phyloP scores from a whole-genome alignment of 2,888 invertebrate genomes.

The Dyspetes luteomarginatus region DNA sequence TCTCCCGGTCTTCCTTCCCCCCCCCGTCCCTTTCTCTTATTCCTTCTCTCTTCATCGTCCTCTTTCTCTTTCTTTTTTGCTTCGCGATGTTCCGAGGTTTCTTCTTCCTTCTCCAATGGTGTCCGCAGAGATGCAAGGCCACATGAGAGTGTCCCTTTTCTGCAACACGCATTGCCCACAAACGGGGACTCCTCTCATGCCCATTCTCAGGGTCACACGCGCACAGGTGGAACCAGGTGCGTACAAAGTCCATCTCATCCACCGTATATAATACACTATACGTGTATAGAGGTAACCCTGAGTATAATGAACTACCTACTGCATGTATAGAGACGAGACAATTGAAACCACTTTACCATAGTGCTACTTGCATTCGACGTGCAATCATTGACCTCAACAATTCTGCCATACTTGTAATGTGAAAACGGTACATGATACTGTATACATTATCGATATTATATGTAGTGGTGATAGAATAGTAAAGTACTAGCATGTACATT shows the following conservation, averaged over 20 bases:
- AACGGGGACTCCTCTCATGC: conserved; percentile 34
- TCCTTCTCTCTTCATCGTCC: no score
- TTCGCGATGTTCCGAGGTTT: no score
- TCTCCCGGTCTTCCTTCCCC: conserved; percentile 28
- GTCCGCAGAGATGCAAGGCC: conserved; percentile 61
- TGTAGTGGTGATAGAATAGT: background rate
- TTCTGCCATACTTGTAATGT: background rate
- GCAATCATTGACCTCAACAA: background rate
- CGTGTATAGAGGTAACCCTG: conserved; percentile 24
- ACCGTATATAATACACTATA: conserved; percentile 45
- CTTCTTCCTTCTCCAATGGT: conserved; percentile 42
- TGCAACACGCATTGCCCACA: conserved; percentile 39
- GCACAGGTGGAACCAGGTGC: conserved; percentile 63
- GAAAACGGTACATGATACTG: background rate
- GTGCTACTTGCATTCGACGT: background rate
- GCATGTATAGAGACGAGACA: conserved; percentile 17
- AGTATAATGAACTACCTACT: conserved; percentile 46
- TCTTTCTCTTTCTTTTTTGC: no score
- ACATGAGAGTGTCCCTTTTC: conserved; percentile 55
- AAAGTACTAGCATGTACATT: background rate
- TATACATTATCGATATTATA: background rate
- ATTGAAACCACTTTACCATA: conserved; percentile 21
- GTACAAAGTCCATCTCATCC: conserved; percentile 3
- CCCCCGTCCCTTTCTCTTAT: conserved; percentile 23
- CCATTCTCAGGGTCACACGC: conserved; percentile 59